Evolutionary conservation across 2,113 vertebrate genomes (phyloP).

Genomic region (Dromiciops gliroides): DNA sequence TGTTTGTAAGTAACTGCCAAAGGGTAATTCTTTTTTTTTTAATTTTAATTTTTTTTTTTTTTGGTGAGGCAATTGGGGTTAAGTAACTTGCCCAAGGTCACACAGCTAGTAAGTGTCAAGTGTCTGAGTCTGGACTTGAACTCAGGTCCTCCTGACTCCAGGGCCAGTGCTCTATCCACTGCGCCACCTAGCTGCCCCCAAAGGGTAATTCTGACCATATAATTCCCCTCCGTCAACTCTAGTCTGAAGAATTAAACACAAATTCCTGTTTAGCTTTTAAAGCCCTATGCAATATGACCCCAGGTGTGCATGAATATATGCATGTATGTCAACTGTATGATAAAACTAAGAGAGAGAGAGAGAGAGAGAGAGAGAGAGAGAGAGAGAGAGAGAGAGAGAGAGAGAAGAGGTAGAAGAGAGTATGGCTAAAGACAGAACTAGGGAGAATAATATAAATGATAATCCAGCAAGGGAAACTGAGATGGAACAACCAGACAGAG

Average conservation of each 20-base stretch:
- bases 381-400: not conserved
- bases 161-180: too few relatives aligned
- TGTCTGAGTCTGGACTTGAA: too few relatives aligned
- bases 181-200: too few relatives aligned
- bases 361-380: not conserved
- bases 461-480: not conserved
- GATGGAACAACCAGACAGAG: not conserved
- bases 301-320: not conserved
- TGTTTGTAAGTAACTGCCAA: not conserved
- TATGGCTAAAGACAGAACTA: not conserved
- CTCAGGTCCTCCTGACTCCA: too few relatives aligned
- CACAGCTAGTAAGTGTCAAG: too few relatives aligned
- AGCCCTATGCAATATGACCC: not conserved
- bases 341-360: not conserved
- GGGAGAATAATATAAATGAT: not conserved
- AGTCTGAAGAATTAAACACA: not conserved
- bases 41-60: too few relatives aligned
- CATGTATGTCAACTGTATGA: not conserved
- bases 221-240: too few relatives aligned
- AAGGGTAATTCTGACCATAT: too few relatives aligned
- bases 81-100: too few relatives aligned
- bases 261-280: not conserved
- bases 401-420: not conserved
- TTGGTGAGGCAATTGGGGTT: too few relatives aligned
- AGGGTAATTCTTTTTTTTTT: too few relatives aligned